Evolutionary conservation across 2,888 invertebrate genomes (phyloP), one percentile per base, ranked within the genome.

Genomic region (Helleia helle): DNA sequence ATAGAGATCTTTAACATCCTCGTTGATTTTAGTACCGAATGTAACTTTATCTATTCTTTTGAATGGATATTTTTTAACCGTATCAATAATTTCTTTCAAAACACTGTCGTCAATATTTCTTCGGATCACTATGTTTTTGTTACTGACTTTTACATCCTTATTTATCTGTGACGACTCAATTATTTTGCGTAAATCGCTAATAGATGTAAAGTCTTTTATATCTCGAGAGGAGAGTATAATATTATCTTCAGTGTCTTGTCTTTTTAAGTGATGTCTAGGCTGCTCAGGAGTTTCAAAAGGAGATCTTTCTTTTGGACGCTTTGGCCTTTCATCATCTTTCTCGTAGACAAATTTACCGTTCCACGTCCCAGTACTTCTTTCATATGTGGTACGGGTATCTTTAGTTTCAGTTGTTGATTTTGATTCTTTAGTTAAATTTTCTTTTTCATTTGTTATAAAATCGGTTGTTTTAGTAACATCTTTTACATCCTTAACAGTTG

Each of bases 291-390:
- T 65, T n/a, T 76, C 77, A 52, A 77, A 80, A 7, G 83, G 81
- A 41, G 83, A 77, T 63, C 71, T 67, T 56, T 80, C 61, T 51
- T 79, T 80, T 0, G 79, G 79, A 49, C 54, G 66, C 52, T 71
- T 76, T 8, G 80, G 79, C 46, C 76, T 71, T 36, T 75, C 79
- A 39, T 77, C 74, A 38, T 80, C 75, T 47, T 71, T 85, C 59
- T 87, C 87, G 48, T 86, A 84, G 12, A 67, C 61, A 45, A 88
- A 88, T 51, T 86, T 87, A 7, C 88, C 88, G 43, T 88, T 87
- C 88, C 88, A 88, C 6, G 84, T 71, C 41, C 84, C 84, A 14
- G 83, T 83, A 43, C 81, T 84, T 54, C 76, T 70, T 52, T 80
- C 84, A 47, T 84, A 84, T 13, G 68, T 65, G 12, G 84, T 84